Evolutionary conservation across 2,113 vertebrate species (phyloP), one percentile per base, ranked within the genome.

Genomic region (Phainopepla nitens): DNA sequence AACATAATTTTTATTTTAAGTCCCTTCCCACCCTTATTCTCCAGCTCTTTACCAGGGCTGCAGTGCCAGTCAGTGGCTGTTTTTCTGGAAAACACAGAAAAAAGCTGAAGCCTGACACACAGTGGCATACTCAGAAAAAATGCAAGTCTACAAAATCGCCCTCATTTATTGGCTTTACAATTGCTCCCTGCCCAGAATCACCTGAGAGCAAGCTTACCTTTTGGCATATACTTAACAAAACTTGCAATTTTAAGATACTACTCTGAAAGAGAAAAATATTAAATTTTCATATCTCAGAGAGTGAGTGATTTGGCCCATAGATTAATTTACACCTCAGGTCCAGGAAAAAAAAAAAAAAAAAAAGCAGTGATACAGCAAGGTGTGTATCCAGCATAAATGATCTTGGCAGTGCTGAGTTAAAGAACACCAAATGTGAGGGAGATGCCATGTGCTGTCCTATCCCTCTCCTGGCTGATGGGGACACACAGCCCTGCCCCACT

Each of bases 51-150:
- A 15, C 33, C 12, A 7, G 31, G 22, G n/a, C 29, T 68, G 75
- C 57, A 80, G 33, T 61, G 60, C 53, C 75, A 82, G 45, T 42
- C 44, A 51, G 50, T 0, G 11, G 66, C 75, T 72, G 58, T 13
- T 88, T 50, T 69, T 41, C 62, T 70, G 54, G 42, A 45, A 76
- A 49, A 61, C 44, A 29, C 2, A 0, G 16, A 76, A 50, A 71
- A 88, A 90, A 96, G 88, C 90, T 93, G 94, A 94, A 96, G 92
- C 80, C 95, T 95, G 94, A 96, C 88, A 93, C 90, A 94, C 82
- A 94, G 88, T 83, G 92, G 95, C 29, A 93, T 12, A 58, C 8
- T 57, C 58, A 23, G 86, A 95, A 90, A 93, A 81, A 82, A 73
- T 10, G 10, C 54, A 80, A 69, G 23, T 27, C 45, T n/a, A 80